These are phyloP conservation scores for Triplophysa dalaica DNA, from an alignment of 2,113 vertebrate genomes.

Conservation along the genomic window DNA sequence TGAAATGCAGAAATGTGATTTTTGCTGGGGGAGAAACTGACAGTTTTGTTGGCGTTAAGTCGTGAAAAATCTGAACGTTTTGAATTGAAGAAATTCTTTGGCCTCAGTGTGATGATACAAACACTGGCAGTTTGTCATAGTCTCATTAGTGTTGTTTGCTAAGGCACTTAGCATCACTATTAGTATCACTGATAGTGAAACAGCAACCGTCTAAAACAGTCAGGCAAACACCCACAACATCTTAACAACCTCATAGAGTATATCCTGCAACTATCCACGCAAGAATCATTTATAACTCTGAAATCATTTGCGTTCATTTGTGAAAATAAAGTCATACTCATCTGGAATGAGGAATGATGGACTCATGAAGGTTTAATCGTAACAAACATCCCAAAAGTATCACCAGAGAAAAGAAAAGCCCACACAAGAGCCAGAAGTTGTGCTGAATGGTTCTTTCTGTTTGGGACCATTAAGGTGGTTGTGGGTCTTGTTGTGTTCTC, in stretches of 20 bases:
- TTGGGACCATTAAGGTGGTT: background rate
- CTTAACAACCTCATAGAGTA: too few relatives aligned
- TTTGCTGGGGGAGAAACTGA: background rate
- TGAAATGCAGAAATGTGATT: background rate
- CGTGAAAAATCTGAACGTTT: too few relatives aligned
- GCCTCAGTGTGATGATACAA: background rate
- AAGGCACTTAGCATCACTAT: too few relatives aligned
- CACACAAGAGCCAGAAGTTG: background rate
- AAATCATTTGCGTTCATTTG: too few relatives aligned
- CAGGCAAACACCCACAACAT: too few relatives aligned
- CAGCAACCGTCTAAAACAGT: too few relatives aligned
- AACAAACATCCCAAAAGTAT: background rate
- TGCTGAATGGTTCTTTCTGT: background rate
- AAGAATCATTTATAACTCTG: too few relatives aligned
- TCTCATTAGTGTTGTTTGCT: background rate
- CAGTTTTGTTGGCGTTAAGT: background rate
- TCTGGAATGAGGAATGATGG: too few relatives aligned
- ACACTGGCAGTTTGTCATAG: background rate
- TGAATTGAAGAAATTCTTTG: background rate
- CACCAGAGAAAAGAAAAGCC: background rate
- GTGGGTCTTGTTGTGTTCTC: conserved; percentile 27
- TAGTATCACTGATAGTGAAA: too few relatives aligned
- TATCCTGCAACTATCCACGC: too few relatives aligned
- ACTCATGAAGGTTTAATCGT: too few relatives aligned
- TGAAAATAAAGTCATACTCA: too few relatives aligned